A percentile compares a stretch with the other conserved stretches of the same genome.
phyloP scores from a whole-genome alignment of 1,140 invertebrate genomes.

The Conopomorpha cramerella region DNA sequence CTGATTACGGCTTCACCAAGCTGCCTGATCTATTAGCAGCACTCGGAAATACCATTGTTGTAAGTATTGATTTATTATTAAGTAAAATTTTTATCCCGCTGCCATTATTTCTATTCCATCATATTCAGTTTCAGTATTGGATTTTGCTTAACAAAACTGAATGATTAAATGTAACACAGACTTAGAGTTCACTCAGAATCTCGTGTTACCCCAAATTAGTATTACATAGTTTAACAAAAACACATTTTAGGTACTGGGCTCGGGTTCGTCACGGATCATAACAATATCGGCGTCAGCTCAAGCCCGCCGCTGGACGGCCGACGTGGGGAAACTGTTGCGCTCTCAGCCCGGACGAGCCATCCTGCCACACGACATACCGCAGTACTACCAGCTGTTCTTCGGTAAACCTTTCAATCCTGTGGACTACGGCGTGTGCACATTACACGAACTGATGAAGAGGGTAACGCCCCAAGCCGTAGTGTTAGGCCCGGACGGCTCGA shows the following conservation, averaged over 20 bases:
- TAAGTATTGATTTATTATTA: slow-evolving; percentile 43
- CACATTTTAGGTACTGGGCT: slow-evolving; percentile 89
- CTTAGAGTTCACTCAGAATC: too few species aligned
- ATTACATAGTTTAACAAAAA: too few species aligned
- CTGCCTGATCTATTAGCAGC: slow-evolving; percentile 90
- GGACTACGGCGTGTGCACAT: slow-evolving; percentile 52
- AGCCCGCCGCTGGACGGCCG: slow-evolving; percentile 86
- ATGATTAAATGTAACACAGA: too few species aligned
- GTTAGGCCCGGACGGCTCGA: slow-evolving; percentile 21
- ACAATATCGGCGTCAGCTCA: slow-evolving; percentile 88
- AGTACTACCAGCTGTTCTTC: slow-evolving; percentile 74
- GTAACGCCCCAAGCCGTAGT: slow-evolving; percentile 26
- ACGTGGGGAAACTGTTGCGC: slow-evolving; percentile 84
- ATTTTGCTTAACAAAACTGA: too few species aligned
- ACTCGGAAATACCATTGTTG: slow-evolving; percentile 87
- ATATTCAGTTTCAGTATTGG: too few species aligned
- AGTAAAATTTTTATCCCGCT: too few species aligned
- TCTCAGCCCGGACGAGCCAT: slow-evolving; percentile 79
- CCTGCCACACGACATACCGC: slow-evolving; percentile 72
- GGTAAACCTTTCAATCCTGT: slow-evolving; percentile 43
- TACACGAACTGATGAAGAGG: slow-evolving; percentile 35
- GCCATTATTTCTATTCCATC: too few species aligned
- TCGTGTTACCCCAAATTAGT: too few species aligned
- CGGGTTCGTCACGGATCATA: slow-evolving; percentile 82
- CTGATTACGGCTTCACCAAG: slow-evolving; percentile 94